These are phyloP conservation scores for Adelosebastes latens DNA, from an alignment of 2,797 vertebrate species.

Conservation along the genomic window DNA sequence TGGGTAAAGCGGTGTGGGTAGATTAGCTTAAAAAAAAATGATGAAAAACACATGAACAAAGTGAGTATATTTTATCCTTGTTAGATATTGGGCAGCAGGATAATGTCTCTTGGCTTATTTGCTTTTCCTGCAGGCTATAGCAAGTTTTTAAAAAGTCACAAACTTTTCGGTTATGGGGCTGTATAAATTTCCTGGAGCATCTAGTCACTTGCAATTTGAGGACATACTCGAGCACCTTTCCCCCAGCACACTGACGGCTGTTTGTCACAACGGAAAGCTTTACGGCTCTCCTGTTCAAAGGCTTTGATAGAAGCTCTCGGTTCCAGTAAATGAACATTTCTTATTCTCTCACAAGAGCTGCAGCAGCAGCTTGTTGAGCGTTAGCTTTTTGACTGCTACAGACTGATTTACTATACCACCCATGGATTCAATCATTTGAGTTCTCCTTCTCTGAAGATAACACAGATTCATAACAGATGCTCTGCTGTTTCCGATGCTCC, in stretches of 20 bases:
- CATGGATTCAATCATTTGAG: slow-evolving; percentile 50
- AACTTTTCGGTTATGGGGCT: slow-evolving; percentile 26
- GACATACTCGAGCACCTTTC: slow-evolving; percentile 32
- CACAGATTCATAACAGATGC: slow-evolving; percentile 44
- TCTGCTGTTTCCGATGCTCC: slow-evolving; percentile 23
- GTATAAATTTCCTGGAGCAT: slow-evolving; percentile 35
- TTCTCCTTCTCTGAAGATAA: slow-evolving; percentile 38
- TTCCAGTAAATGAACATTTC: slow-evolving; percentile 62
- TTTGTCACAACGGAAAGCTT: slow-evolving; percentile 41
- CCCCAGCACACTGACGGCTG: slow-evolving; percentile 22
- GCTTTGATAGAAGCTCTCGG: slow-evolving; percentile 52
- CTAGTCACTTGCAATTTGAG: slow-evolving; percentile 43
- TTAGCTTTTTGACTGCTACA: slow-evolving; percentile 30
- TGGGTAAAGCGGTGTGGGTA: slow-evolving; percentile 11
- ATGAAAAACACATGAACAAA: slow-evolving; percentile 28
- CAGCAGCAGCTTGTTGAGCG: slow-evolving; percentile 49
- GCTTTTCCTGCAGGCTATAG: slow-evolving; percentile 10
- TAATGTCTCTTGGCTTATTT: slow-evolving; percentile 42
- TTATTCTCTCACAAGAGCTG: slow-evolving; percentile 41
- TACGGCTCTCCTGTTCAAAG: slow-evolving; percentile 27
- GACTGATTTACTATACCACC: slow-evolving; percentile 50
- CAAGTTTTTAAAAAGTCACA: slow-evolving; percentile 43
- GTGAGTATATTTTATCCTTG: slow-evolving; percentile 41
- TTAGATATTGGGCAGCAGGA: slow-evolving; percentile 21
- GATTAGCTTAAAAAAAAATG: slow-evolving; percentile 23